Percentiles rank a stretch among this genome's conserved stretches.
phyloP scores from a whole-genome alignment of 1,140 invertebrate species.

The Hyposmocoma kahamanoa region DNA sequence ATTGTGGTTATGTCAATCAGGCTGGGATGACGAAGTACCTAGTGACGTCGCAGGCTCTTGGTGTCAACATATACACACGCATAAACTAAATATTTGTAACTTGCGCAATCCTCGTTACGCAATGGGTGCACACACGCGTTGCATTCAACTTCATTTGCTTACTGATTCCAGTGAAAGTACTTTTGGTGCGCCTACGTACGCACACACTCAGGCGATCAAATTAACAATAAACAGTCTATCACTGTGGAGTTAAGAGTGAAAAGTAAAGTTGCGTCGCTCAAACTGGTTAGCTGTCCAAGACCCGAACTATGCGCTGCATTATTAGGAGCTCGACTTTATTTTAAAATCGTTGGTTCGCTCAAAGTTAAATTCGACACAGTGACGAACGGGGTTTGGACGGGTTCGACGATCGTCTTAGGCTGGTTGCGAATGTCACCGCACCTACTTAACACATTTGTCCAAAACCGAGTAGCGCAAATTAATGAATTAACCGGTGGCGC shows the following conservation, averaged over 20 bases:
- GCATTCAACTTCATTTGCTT: slow-evolving; percentile 2
- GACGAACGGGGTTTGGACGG: slow-evolving; percentile 32
- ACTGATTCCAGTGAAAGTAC: slow-evolving; percentile 2
- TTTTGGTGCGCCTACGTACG: slow-evolving; percentile 2
- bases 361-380: slow-evolving; percentile 3
- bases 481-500: slow-evolving; percentile 14
- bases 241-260: slow-evolving; percentile 33
- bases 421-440: slow-evolving; percentile 21
- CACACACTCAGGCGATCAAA: not conserved
- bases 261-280: slow-evolving; percentile 54
- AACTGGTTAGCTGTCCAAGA: slow-evolving; percentile 46
- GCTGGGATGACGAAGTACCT: not conserved
- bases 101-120: not conserved
- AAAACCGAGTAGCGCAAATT: slow-evolving; percentile 37
- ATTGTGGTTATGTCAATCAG: slow-evolving; percentile 1
- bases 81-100: not conserved
- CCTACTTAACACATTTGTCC: slow-evolving; percentile 29
- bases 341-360: slow-evolving; percentile 13
- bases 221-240: not conserved
- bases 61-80: not conserved
- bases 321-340: slow-evolving; percentile 29
- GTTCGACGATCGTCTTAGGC: slow-evolving; percentile 32
- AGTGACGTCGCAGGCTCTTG: not conserved
- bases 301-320: slow-evolving; percentile 67
- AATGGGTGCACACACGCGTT: not conserved